A percentile compares a stretch with the other conserved stretches of the same genome.
Conservation (phyloP, 2,113 vertebrate genomes). For the Hippocampus guttulatus region DNA sequence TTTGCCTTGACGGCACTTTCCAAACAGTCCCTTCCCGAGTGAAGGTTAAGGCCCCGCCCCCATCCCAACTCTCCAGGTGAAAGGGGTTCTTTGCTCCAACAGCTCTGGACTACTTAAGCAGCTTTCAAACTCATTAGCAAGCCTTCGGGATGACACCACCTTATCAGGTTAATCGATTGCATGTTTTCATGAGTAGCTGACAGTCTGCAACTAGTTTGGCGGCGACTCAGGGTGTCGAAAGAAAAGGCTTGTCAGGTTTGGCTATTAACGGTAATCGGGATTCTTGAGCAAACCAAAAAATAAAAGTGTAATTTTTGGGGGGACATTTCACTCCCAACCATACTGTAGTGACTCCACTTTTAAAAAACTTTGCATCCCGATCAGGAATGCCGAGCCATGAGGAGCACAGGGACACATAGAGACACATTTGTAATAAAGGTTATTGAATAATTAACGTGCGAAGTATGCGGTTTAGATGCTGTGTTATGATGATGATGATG, state of each 20-base stretch:
- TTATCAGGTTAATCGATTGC: conserved; percentile 1
- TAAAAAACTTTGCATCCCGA: background rate
- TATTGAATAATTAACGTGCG: background rate
- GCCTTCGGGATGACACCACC: background rate
- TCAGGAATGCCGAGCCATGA: background rate
- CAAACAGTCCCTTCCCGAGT: conserved; percentile 33
- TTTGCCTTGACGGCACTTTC: conserved; percentile 51
- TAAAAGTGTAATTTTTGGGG: conserved; percentile 22
- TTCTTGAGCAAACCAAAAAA: too few species aligned
- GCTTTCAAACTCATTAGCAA: conserved; percentile 2
- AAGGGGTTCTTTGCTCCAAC: conserved; percentile 3
- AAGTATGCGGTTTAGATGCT: background rate
- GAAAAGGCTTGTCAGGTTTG: too few species aligned
- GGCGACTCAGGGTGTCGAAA: too few species aligned
- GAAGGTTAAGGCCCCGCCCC: conserved; percentile 23
- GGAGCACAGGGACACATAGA: background rate
- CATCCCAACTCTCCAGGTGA: conserved; percentile 11
- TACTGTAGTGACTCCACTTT: background rate
- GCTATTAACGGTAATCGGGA: too few species aligned
- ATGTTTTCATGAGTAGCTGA: background rate
- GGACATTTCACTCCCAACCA: conserved; percentile 40
- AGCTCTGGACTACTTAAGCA: background rate
- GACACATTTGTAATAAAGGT: background rate
- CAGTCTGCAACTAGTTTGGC: too few species aligned
- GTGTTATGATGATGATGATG: background rate